Percentiles rank a stretch among this genome's conserved stretches.
These are phyloP conservation scores for Prosopocoilus inquinatus DNA, from an alignment of 2,888 invertebrate genomes.

Conservation along the genomic window DNA sequence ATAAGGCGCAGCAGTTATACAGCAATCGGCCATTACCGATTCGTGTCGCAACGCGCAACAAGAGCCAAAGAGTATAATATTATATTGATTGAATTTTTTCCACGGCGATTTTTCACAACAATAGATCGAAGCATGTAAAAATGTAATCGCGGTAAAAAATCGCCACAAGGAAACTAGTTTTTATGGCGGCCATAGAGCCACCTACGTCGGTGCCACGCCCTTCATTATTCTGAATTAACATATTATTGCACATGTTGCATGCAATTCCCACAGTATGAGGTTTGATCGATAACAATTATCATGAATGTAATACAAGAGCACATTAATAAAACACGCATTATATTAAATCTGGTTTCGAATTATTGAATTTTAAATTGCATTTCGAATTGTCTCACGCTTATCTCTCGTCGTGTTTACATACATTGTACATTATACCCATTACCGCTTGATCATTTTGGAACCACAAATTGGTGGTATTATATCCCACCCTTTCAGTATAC, in stretches of 20 bases:
- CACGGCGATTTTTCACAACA: neutral
- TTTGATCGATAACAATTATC: slow-evolving; percentile 19
- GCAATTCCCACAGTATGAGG: slow-evolving; percentile 23
- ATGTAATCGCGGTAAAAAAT: neutral
- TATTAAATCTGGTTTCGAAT: neutral
- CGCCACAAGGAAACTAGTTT: slow-evolving; percentile 19
- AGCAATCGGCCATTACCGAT: too few relatives aligned
- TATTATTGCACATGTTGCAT: slow-evolving; percentile 24
- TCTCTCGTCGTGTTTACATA: too few relatives aligned
- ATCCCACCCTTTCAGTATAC: too few relatives aligned
- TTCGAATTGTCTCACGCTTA: too few relatives aligned
- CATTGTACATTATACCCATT: too few relatives aligned
- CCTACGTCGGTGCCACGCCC: slow-evolving; percentile 28
- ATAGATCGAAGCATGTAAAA: neutral
- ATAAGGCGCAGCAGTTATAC: too few relatives aligned
- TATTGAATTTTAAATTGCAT: too few relatives aligned
- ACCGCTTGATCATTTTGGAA: too few relatives aligned
- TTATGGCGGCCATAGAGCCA: slow-evolving; percentile 21
- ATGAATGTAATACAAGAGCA: slow-evolving; percentile 10
- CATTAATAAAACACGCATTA: slow-evolving; percentile 3
- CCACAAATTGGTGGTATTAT: too few relatives aligned
- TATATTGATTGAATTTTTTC: neutral
- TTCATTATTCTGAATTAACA: slow-evolving; percentile 30
- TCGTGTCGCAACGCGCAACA: too few relatives aligned
- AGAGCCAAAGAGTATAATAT: neutral